A percentile compares a stretch with the other conserved stretches of the same genome.
phyloP scores from a whole-genome alignment of 2,888 invertebrate genomes.

The Tachina grossa region DNA sequence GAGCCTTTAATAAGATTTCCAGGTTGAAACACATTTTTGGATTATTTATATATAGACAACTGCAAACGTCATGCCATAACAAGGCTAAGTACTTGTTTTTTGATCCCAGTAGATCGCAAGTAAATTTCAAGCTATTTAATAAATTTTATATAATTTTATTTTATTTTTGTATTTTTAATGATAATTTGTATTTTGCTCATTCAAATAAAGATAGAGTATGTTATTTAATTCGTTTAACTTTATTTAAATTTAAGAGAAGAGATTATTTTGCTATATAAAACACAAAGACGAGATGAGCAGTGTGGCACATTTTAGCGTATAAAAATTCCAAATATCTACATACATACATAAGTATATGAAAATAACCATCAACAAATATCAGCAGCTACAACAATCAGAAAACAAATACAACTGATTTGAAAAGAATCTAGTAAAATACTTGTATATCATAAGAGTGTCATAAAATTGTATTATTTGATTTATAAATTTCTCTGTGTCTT shows the following conservation, averaged over 20 bases:
- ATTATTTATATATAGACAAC: not conserved
- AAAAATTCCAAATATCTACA: not conserved
- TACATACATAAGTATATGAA: too few relatives aligned
- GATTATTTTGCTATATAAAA: conserved; percentile 67
- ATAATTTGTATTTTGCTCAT: conserved; percentile 52
- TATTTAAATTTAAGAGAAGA: conserved; percentile 60
- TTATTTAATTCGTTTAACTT: conserved; percentile 51
- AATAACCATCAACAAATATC: not conserved
- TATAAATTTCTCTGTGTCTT: conserved; percentile 46
- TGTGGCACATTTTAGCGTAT: conserved; percentile 67
- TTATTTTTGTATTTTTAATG: conserved; percentile 58
- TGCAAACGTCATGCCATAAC: conserved; percentile 35
- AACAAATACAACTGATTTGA: conserved; percentile 25
- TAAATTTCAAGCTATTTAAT: conserved; percentile 46
- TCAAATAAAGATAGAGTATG: conserved; percentile 58
- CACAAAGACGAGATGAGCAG: conserved; percentile 74
- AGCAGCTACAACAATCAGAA: conserved; percentile 11
- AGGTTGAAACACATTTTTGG: too few relatives aligned
- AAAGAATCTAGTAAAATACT: conserved; percentile 2
- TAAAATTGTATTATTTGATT: conserved; percentile 45
- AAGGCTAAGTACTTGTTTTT: conserved; percentile 31
- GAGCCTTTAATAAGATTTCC: too few relatives aligned
- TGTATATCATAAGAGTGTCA: conserved; percentile 3
- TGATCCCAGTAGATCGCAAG: conserved; percentile 38
- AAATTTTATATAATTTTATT: conserved; percentile 28